Evolutionary conservation across 2,113 vertebrate genomes (phyloP), one percentile per base, ranked within the genome.

Genomic region (Dasyprocta punctata): DNA sequence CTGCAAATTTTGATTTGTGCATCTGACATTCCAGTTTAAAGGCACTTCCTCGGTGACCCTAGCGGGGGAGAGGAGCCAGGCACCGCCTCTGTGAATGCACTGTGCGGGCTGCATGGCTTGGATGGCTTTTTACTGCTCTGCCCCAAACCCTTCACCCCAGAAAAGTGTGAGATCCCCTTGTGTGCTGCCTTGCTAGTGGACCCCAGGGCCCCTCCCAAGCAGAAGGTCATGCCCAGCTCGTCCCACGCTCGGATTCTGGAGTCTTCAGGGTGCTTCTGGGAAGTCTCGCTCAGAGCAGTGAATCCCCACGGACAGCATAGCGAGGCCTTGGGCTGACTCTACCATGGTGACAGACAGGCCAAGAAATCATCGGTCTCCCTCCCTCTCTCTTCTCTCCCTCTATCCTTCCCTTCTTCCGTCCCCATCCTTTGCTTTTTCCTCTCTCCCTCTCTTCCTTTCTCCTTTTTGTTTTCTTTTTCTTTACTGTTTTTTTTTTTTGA

Each of bases 161-260:
- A 38, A 65, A 30, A 41, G 41, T 1, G 1, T 3, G 1, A 28
- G 49, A 24, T 5, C 49, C 28, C 12, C 5, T 8, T 0, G 5
- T 1, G 16, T 2, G 19, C 16, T 9, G 56, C 58, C 38, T 60
- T 33, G 16, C 58, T 49, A 28, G 6, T 13, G 7, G 17, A 10
- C 13, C 36, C n/a, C 7, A 56, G 54, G 54, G 54, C 54, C 54
- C 54, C 54, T 7, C 9, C 30, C 10, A 12, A 61, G 44, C 24
- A 47, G 30, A 60, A 0, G 3, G 47, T 19, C 22, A 1, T 24
- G 1, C 4, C 0, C 3, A 7, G 30, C 12, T 16, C 30, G n/a
- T 3, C 0, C 0, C 41, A 3, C 4, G 1, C 1, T 11, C 56
- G 28, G 12, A n/a, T 7, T 47, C 82, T 4, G 24, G n/a, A 44